These are phyloP conservation scores for Caenorhabditis inopinata DNA, from an alignment of 1,140 invertebrate species.

Conservation along the genomic window DNA sequence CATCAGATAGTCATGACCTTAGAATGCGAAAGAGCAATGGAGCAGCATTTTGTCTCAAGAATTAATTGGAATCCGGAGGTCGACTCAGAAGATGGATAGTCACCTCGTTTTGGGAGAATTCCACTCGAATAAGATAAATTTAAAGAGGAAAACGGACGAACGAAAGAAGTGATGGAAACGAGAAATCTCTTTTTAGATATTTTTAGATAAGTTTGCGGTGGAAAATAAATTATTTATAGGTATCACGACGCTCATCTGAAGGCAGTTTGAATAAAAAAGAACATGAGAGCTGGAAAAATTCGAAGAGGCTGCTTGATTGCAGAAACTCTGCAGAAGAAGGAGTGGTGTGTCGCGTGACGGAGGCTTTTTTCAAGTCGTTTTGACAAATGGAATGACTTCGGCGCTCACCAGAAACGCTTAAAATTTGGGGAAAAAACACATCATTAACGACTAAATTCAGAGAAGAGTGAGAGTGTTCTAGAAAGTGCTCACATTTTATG, in stretches of 20 bases:
- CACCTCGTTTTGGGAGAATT: not conserved
- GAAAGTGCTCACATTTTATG: no score
- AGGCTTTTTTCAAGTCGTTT: conserved; percentile 1
- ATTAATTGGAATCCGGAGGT: conserved; percentile 16
- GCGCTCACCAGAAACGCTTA: not conserved
- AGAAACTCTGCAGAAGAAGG: no score
- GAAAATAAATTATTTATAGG: not conserved
- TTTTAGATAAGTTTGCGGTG: not conserved
- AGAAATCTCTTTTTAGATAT: not conserved
- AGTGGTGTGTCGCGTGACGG: not conserved
- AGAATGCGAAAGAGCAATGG: not conserved
- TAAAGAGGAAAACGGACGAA: not conserved
- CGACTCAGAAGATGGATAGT: not conserved
- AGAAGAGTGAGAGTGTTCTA: no score
- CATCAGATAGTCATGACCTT: not conserved
- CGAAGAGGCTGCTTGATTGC: not conserved
- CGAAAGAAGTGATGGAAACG: not conserved
- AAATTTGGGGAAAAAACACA: not conserved
- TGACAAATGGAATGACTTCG: not conserved
- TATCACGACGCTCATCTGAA: not conserved
- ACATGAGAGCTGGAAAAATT: not conserved
- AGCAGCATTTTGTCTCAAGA: conserved; percentile 8
- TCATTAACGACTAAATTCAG: conserved; percentile 3
- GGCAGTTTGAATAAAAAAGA: not conserved
- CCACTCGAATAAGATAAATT: conserved; percentile 2